phyloP scores from a whole-genome alignment of 2,888 invertebrate genomes.

The Ochropacha duplaris region DNA sequence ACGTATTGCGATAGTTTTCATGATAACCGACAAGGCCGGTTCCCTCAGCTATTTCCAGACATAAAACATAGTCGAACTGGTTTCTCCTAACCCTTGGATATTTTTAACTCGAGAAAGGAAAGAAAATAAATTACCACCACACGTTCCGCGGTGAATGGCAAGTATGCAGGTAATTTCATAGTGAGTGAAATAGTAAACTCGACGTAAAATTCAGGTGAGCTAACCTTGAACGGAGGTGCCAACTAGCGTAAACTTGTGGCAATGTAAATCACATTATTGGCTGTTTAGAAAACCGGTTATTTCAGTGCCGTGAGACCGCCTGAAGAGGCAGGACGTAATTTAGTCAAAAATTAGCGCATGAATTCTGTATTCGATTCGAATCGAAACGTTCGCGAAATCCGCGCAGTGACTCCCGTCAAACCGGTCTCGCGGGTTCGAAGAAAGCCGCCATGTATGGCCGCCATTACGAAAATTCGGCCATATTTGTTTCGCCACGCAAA shows the following conservation, averaged over 20 bases:
- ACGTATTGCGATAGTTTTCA: slow-evolving; percentile 17
- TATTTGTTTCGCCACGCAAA: slow-evolving; percentile 65
- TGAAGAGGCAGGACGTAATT: slow-evolving; percentile 69
- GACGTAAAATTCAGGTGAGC: slow-evolving; percentile 48
- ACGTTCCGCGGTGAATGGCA: slow-evolving; percentile 47
- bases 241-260: slow-evolving; percentile 46
- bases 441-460: slow-evolving; percentile 62
- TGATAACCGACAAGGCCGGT: slow-evolving; percentile 15
- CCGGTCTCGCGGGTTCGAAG: slow-evolving; percentile 58
- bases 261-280: slow-evolving; percentile 48
- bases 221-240: slow-evolving; percentile 55
- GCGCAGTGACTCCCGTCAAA: slow-evolving; percentile 45
- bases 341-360: slow-evolving; percentile 54
- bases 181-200: slow-evolving; percentile 49
- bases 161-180: slow-evolving; percentile 44
- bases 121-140: slow-evolving; percentile 35
- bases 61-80: slow-evolving; percentile 28
- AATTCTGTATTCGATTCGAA: slow-evolving; percentile 44
- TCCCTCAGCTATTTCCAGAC: slow-evolving; percentile 21
- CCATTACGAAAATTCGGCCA: slow-evolving; percentile 77
- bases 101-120: slow-evolving; percentile 31
- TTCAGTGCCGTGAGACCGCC: slow-evolving; percentile 67
- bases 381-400: slow-evolving; percentile 56
- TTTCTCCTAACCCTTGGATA: slow-evolving; percentile 33
- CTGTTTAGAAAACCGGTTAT: slow-evolving; percentile 66